phyloP scores from a whole-genome alignment of 2,113 vertebrate species.

The Rissa tridactyla region DNA sequence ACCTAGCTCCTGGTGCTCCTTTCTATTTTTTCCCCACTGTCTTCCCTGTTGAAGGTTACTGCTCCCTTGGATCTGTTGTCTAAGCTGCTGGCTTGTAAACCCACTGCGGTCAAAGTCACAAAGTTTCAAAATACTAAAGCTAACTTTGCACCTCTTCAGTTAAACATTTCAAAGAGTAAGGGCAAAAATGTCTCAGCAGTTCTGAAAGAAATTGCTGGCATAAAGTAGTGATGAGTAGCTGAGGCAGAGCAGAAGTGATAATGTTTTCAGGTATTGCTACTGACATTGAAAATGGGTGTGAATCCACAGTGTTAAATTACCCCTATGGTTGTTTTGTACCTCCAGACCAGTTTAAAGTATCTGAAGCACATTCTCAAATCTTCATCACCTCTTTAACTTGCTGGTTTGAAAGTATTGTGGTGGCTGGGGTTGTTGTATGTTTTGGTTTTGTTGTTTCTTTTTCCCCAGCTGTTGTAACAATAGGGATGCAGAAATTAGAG shows the following conservation, averaged over 20 bases:
- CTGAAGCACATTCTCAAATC: not conserved
- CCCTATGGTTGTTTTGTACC: not conserved
- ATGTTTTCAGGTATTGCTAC: not conserved
- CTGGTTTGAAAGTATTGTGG: not conserved
- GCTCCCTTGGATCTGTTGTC: not conserved
- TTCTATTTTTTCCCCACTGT: not conserved
- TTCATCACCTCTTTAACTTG: not conserved
- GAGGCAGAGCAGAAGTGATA: not conserved
- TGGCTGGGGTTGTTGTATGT: not conserved
- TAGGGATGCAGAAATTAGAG: not conserved
- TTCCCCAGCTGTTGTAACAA: not conserved
- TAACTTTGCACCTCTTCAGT: not conserved
- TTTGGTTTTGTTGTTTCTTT: not conserved
- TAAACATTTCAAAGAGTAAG: not conserved
- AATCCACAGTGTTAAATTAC: not conserved
- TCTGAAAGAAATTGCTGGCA: not conserved
- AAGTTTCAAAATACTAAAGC: slow-evolving; percentile 5
- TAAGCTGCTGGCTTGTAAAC: not conserved
- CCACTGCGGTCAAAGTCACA: not conserved
- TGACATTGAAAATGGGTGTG: not conserved
- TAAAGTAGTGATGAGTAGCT: not conserved
- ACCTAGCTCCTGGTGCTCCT: not conserved
- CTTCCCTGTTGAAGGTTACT: not conserved
- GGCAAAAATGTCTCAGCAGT: not conserved
- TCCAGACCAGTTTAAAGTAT: not conserved